Conservation (phyloP, 1,140 invertebrate genomes). For the Bathynomus jamesi region DNA sequence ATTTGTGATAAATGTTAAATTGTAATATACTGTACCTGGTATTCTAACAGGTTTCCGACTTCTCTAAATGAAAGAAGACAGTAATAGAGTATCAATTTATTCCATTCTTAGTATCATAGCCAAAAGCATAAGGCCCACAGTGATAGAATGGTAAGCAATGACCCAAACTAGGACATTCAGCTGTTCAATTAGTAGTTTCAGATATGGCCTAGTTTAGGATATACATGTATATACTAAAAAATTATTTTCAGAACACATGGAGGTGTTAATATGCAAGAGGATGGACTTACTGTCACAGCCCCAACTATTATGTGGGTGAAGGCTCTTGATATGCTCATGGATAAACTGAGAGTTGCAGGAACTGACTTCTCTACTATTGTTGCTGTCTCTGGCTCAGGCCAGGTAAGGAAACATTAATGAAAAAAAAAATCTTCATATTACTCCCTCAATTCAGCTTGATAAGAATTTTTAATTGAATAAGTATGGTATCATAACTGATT, state of each 20-base stretch:
- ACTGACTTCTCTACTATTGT: slow-evolving; percentile 72
- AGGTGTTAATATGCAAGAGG: slow-evolving; percentile 59
- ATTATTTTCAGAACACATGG: slow-evolving; percentile 56
- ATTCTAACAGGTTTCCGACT: too few species aligned
- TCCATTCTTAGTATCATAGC: too few species aligned
- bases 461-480: background rate
- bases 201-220: too few species aligned
- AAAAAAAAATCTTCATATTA: background rate
- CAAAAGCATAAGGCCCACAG: too few species aligned
- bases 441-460: background rate
- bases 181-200: too few species aligned
- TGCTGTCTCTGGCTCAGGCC: slow-evolving; percentile 80
- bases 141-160: too few species aligned
- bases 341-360: slow-evolving; percentile 67
- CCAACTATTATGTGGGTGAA: slow-evolving; percentile 92
- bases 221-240: too few species aligned
- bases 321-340: slow-evolving; percentile 82
- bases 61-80: too few species aligned
- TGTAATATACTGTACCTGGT: too few species aligned
- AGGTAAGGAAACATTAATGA: slow-evolving; percentile 54
- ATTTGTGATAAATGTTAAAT: too few species aligned
- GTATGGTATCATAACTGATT: background rate
- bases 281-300: slow-evolving; percentile 60
- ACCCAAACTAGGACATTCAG: too few species aligned
- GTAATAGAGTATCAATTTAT: too few species aligned